phyloP scores from a whole-genome alignment of 2,888 invertebrate species.

The Globia sparganii region DNA sequence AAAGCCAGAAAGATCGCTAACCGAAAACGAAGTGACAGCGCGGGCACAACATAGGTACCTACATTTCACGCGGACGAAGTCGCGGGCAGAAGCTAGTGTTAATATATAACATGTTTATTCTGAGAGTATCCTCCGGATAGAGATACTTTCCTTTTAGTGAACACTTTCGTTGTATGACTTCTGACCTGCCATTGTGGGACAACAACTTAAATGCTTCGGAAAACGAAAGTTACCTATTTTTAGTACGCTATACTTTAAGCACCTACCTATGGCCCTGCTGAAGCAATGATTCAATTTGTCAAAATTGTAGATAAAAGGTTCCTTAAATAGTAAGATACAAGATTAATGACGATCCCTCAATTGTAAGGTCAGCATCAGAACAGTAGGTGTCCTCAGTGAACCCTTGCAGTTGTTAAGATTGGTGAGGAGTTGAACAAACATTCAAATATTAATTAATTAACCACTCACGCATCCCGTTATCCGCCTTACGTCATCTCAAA shows the following conservation, averaged over 20 bases:
- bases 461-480: too few relatives aligned
- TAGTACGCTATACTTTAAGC: too few relatives aligned
- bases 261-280: too few relatives aligned
- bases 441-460: not conserved
- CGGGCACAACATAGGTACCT: too few relatives aligned
- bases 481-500: too few relatives aligned
- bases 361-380: not conserved
- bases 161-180: slow-evolving; percentile 39
- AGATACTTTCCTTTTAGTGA: slow-evolving; percentile 48
- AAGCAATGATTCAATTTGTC: not conserved
- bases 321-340: not conserved
- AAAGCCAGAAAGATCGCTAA: not conserved
- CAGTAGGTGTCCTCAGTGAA: not conserved
- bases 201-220: slow-evolving; percentile 7
- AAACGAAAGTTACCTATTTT: slow-evolving; percentile 45
- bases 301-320: not conserved
- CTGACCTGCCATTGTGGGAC: slow-evolving; percentile 41
- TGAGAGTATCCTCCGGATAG: not conserved
- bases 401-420: not conserved
- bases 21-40: not conserved
- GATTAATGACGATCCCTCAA: not conserved
- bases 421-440: not conserved
- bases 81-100: not conserved
- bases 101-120: not conserved
- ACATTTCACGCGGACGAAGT: not conserved